Conservation (phyloP, 2,888 invertebrate species). For the Malacosoma neustria region DNA sequence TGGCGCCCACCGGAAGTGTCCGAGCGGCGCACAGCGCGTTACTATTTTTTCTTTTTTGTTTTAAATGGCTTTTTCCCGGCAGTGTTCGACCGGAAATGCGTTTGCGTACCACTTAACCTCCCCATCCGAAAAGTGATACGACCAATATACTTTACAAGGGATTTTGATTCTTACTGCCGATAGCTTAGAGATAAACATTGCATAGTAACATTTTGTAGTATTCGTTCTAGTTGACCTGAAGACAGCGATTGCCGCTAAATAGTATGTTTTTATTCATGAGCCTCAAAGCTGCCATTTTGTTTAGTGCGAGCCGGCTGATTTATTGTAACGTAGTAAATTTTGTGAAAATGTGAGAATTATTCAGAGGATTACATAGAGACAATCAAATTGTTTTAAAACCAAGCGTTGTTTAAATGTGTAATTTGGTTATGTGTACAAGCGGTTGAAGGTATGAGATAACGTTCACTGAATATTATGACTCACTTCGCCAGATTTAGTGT, state of each 20-base stretch:
- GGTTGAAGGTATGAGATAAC: neutral
- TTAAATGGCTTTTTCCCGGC: constrained; percentile 75
- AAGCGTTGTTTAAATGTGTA: constrained; percentile 9
- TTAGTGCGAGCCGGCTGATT: constrained; percentile 67
- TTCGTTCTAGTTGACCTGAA: neutral
- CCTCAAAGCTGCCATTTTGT: constrained; percentile 63
- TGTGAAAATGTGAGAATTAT: constrained; percentile 47
- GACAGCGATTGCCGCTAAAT: constrained; percentile 44
- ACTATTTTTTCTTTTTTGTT: constrained; percentile 73
- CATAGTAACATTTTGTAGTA: constrained; percentile 19
- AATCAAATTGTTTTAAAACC: constrained; percentile 18
- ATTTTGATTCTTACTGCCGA: constrained; percentile 42
- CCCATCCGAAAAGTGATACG: constrained; percentile 49
- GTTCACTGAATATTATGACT: neutral
- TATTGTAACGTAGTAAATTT: constrained; percentile 66
- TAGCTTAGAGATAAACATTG: constrained; percentile 38
- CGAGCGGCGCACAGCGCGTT: constrained; percentile 70
- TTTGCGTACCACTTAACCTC: constrained; percentile 66
- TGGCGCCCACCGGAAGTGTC: constrained; percentile 76
- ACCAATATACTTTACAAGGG: constrained; percentile 39
- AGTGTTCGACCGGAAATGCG: constrained; percentile 72
- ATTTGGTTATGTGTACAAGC: neutral
- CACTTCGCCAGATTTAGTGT: neutral
- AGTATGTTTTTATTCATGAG: constrained; percentile 74
- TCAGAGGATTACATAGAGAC: constrained; percentile 32